Percentiles rank a stretch among this genome's conserved stretches.
Evolutionary conservation across 2,113 vertebrate genomes (phyloP).

Genomic region (Pelusios castaneus): DNA sequence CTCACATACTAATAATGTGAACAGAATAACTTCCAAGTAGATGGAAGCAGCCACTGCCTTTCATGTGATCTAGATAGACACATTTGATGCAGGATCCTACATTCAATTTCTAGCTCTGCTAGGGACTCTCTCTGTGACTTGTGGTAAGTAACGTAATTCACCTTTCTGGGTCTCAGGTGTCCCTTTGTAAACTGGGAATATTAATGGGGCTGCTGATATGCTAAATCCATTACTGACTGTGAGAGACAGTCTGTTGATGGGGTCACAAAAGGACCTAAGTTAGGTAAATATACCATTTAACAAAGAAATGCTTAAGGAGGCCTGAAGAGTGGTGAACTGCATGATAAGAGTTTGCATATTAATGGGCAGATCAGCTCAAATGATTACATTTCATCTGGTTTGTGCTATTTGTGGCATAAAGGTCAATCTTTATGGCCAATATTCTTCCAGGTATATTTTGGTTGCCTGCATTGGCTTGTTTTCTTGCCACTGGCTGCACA

Average conservation of each 20-base stretch:
- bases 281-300: neutral
- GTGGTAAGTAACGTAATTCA: neutral
- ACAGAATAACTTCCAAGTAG: neutral
- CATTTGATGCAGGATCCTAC: neutral
- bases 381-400: neutral
- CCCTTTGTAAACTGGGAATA: neutral
- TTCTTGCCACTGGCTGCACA: neutral
- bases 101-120: neutral
- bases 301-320: neutral
- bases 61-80: neutral
- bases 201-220: neutral
- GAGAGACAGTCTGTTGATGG: neutral
- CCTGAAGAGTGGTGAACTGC: neutral
- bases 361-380: neutral
- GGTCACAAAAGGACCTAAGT: neutral
- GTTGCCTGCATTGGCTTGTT: neutral
- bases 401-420: neutral
- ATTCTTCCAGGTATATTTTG: neutral
- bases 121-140: neutral
- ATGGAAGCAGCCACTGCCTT: neutral
- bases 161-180: neutral
- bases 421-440: neutral
- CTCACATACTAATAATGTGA: neutral
- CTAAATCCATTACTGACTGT: neutral
- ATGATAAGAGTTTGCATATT: neutral